Evolutionary conservation across 2,113 vertebrate species (phyloP), one percentile per base, ranked within the genome.

Genomic region (Boulengeromyrus knoepffleri): DNA sequence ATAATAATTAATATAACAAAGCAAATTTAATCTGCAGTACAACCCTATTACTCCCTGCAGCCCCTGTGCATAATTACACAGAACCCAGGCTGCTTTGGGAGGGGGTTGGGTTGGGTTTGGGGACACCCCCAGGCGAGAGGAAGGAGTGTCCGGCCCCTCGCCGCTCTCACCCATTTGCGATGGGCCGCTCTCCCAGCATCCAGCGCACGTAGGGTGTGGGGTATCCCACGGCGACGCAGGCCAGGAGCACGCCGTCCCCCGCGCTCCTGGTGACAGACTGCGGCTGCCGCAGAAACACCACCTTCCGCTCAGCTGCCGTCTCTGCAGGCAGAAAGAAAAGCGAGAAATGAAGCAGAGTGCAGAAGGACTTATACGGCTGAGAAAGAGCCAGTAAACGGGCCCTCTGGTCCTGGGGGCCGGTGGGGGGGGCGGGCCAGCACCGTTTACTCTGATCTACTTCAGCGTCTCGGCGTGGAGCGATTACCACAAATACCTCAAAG

Each of bases 201-300:
- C 98, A 99, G 1, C 93, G 93, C 66, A 98, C 7, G 0, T 84
- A 83, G 0, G 98, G 97, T 0, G 90, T 8, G 3, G 98, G 99
- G 93, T 93, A 95, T 1, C 97, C 97, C 0, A 91, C 53, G 0
- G 95, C 95, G 7, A 97, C 95, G 13, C 98, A 99, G 0, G 98
- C 96, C 52, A 99, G 93, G 85, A 99, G 85, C 0, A 94, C 95
- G 0, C 88, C 95, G 91, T 97, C 95, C 5, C 98, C 98, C 17
- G 92, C 50, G 6, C 95, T 94, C 93, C 94, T 97, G 1, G 92
- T 96, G 2, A 97, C 92, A 0, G 97, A 84, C 4, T 87, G 92
- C 0, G 99, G 98, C 45, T 96, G 94, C 84, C 93, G 94, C 93
- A 97, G 92, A 93, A 99, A 98, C 66, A 93, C 91, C 94, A 96